Conservation (phyloP, 2,888 invertebrate genomes). For the Eupithecia abbreviata region DNA sequence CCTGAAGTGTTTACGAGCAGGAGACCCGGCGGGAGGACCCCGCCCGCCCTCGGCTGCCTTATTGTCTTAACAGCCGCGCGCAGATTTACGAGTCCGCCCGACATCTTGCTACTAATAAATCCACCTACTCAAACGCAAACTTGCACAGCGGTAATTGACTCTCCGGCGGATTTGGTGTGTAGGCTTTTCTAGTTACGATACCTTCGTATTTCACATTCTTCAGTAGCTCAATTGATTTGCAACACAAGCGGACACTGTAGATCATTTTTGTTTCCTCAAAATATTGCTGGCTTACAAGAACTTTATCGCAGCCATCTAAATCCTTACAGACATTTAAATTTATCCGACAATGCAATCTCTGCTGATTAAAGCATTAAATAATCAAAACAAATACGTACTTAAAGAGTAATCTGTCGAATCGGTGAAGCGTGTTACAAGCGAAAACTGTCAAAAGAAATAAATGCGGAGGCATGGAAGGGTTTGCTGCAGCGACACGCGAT, state of each 20-base stretch:
- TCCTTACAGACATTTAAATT: conserved; percentile 26
- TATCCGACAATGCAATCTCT: conserved; percentile 33
- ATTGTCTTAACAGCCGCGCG: conserved; percentile 76
- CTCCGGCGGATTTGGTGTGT: conserved; percentile 28
- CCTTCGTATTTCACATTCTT: conserved; percentile 19
- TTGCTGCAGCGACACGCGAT: conserved; percentile 68
- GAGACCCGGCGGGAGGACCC: conserved; percentile 48
- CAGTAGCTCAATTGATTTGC: conserved; percentile 3
- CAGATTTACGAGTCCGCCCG: conserved; percentile 70
- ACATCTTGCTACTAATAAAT: conserved; percentile 63
- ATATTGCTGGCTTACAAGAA: conserved; percentile 14
- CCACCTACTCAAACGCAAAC: conserved; percentile 47
- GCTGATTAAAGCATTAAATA: conserved; percentile 37
- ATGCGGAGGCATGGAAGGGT: conserved; percentile 61
- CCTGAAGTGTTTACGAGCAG: conserved; percentile 74
- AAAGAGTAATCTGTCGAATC: conserved; percentile 56
- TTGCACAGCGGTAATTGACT: conserved; percentile 39
- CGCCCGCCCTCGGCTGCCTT: conserved; percentile 73
- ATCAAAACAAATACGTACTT: conserved; percentile 44
- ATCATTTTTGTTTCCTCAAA: not conserved
- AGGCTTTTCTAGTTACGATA: conserved; percentile 37
- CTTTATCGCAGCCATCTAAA: conserved; percentile 25
- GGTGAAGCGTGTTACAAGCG: conserved; percentile 67
- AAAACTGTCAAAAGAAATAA: conserved; percentile 78
- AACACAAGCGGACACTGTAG: not conserved